Conservation (phyloP, 1,140 invertebrate species). For the Drusus annulatus region DNA sequence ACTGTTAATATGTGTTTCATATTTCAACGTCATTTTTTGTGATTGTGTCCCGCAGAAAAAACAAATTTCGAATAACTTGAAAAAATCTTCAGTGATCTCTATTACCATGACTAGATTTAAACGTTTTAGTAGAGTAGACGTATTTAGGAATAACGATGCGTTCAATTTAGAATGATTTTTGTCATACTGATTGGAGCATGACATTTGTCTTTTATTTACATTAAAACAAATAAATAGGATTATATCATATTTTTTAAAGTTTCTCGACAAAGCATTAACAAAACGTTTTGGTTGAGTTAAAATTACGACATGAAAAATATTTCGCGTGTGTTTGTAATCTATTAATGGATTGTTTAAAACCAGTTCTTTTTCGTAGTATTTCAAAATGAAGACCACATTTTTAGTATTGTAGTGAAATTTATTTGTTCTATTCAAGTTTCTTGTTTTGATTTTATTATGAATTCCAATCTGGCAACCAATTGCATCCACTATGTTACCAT, state of each 20-base stretch:
- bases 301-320: background rate
- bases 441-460: background rate
- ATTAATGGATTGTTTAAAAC: background rate
- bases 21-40: conserved; percentile 18
- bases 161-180: background rate
- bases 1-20: background rate
- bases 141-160: background rate
- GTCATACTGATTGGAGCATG: conserved; percentile 11
- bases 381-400: background rate
- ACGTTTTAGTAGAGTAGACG: background rate
- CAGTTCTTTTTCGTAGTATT: background rate
- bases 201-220: background rate
- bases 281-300: background rate
- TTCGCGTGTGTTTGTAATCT: background rate
- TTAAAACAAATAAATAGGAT: conserved; percentile 16
- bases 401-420: background rate
- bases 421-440: background rate
- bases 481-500: background rate
- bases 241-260: background rate
- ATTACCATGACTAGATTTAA: conserved; percentile 11
- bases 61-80: conserved; percentile 47
- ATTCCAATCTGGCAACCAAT: background rate
- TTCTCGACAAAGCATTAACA: background rate
- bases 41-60: conserved; percentile 46
- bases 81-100: conserved; percentile 20